These are phyloP conservation scores for Myrmecophaga tridactyla DNA, from an alignment of 2,113 vertebrate genomes.

Conservation along the genomic window DNA sequence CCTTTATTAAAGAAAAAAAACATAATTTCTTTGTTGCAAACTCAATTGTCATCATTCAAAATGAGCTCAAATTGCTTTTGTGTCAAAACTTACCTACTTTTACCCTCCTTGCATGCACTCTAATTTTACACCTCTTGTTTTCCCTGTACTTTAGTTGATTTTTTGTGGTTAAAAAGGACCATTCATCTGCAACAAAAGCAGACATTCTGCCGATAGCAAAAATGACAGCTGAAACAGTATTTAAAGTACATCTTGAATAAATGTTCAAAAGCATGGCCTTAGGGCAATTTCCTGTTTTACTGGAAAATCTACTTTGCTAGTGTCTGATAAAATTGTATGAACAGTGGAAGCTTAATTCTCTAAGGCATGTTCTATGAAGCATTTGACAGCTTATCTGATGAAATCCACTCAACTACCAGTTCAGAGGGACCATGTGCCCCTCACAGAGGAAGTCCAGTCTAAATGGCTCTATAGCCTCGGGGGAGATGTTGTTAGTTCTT, in stretches of 20 bases:
- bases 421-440: constrained; percentile 46
- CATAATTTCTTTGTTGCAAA: neutral
- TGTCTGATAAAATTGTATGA: constrained; percentile 80
- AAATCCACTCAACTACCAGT: constrained; percentile 31
- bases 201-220: constrained; percentile 77
- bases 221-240: constrained; percentile 80
- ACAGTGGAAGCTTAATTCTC: constrained; percentile 79
- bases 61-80: constrained; percentile 11
- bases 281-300: constrained; percentile 81
- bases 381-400: constrained; percentile 76
- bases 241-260: constrained; percentile 82
- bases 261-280: constrained; percentile 80
- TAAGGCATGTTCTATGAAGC: constrained; percentile 79
- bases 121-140: constrained; percentile 67
- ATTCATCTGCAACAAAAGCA: constrained; percentile 79
- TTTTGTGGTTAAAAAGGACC: constrained; percentile 75
- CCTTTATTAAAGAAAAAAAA: neutral
- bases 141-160: constrained; percentile 69
- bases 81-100: constrained; percentile 9
- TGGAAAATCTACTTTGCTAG: constrained; percentile 78
- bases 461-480: constrained; percentile 53
- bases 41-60: neutral
- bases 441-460: constrained; percentile 45
- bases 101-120: constrained; percentile 43
- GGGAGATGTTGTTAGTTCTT: constrained; percentile 70